phyloP scores from a whole-genome alignment of 1,140 invertebrate genomes.

The Metopolophium dirhodum region DNA sequence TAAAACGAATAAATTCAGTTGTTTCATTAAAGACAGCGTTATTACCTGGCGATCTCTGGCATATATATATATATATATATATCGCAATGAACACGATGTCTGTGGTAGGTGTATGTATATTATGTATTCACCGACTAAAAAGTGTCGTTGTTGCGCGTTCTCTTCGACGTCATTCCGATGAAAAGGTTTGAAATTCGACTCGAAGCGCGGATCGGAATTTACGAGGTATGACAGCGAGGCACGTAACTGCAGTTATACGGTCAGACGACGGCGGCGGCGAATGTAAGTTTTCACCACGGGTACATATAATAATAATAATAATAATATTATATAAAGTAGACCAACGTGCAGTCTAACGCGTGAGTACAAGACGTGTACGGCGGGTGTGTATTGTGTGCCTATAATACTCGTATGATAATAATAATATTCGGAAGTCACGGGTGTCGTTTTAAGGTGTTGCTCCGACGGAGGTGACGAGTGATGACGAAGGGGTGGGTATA shows the following conservation, averaged over 20 bases:
- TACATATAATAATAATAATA: neutral
- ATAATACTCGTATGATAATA: neutral
- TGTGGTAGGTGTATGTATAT: no score
- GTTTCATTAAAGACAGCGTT: neutral
- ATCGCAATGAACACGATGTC: neutral
- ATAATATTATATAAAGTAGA: neutral
- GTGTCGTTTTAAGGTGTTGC: neutral
- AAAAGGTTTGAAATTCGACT: slow-evolving; percentile 1
- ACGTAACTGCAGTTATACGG: neutral
- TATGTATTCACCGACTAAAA: neutral
- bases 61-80: neutral
- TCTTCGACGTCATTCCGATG: neutral
- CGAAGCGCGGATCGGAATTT: neutral
- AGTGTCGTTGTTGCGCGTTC: neutral
- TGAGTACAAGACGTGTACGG: no score
- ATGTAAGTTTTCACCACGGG: neutral
- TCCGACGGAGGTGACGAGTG: no score
- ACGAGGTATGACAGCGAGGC: neutral
- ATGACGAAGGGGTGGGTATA: neutral
- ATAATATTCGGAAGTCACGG: neutral
- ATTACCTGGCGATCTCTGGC: neutral
- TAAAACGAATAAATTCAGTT: neutral
- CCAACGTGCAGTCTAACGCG: neutral
- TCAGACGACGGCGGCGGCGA: neutral
- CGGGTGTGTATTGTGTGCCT: neutral